These are phyloP conservation scores for Echeneis naucrates DNA, from an alignment of 2,797 vertebrate genomes.

Conservation along the genomic window DNA sequence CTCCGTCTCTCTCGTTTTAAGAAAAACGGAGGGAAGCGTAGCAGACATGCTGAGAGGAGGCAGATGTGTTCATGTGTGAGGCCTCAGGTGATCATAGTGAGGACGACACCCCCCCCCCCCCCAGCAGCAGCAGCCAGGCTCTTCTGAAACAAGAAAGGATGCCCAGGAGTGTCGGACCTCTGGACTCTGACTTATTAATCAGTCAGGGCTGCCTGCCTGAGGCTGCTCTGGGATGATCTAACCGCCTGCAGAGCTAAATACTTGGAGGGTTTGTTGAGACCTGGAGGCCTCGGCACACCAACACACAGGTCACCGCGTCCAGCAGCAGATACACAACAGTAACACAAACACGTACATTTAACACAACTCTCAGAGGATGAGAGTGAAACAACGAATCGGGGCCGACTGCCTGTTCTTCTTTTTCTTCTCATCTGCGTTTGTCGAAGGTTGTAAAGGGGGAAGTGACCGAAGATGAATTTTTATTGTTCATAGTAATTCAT, in stretches of 20 bases:
- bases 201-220: conserved; percentile 65
- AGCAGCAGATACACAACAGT: conserved; percentile 43
- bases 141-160: conserved; percentile 83
- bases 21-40: conserved; percentile 68
- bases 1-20: conserved; percentile 60
- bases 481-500: too few species aligned
- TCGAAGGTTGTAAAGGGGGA: too few species aligned
- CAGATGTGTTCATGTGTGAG: conserved; percentile 58
- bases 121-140: conserved; percentile 70
- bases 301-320: conserved; percentile 58
- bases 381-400: conserved; percentile 20
- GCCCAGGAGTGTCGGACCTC: conserved; percentile 82
- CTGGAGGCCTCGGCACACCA: conserved; percentile 58
- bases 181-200: conserved; percentile 80
- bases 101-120: conserved; percentile 34
- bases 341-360: conserved; percentile 23
- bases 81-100: conserved; percentile 77
- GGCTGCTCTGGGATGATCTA: conserved; percentile 65
- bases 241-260: conserved; percentile 62
- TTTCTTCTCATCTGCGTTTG: background rate
- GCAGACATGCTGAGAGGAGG: conserved; percentile 62
- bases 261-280: conserved; percentile 56
- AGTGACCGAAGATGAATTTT: too few species aligned
- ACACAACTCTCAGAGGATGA: conserved; percentile 25
- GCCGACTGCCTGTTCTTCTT: background rate